Evolutionary conservation across 30 jellyfish, hydroid and myxozoan species (phyloP).

Genomic region (Chironex yamaguchii): DNA sequence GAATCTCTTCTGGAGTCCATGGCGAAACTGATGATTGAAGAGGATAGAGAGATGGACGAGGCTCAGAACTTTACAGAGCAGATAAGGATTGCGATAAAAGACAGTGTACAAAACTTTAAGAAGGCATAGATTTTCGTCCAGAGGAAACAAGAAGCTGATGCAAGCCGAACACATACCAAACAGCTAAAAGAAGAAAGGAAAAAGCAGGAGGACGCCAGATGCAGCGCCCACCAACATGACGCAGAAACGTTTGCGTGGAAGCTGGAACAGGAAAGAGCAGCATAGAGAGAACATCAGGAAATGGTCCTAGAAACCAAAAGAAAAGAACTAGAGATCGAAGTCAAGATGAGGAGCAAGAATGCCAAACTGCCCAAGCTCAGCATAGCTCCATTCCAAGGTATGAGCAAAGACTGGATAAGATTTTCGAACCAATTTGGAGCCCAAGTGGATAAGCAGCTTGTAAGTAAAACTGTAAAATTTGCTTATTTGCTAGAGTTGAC

Average conservation of each 20-base stretch:
- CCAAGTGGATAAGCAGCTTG: constrained; percentile 49
- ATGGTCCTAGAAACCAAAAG: constrained; percentile 41
- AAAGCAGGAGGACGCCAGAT: constrained; percentile 59
- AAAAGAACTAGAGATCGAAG: constrained; percentile 47
- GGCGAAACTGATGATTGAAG: too few relatives aligned
- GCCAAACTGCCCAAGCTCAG: constrained; percentile 18
- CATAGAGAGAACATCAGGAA: constrained; percentile 42
- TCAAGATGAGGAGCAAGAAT: neutral
- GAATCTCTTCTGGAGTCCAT: too few relatives aligned
- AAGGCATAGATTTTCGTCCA: too few relatives aligned
- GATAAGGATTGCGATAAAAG: too few relatives aligned
- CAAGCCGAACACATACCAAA: too few relatives aligned
- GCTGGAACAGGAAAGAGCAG: constrained; percentile 42
- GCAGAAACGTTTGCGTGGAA: constrained; percentile 5
- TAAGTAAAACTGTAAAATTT: constrained; percentile 27
- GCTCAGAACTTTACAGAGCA: too few relatives aligned
- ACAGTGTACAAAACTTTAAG: too few relatives aligned
- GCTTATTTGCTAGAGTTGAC: constrained; percentile 20
- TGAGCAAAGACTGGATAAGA: constrained; percentile 52
- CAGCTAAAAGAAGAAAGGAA: constrained; percentile 27
- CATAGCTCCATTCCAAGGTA: constrained; percentile 58
- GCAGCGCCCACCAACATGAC: constrained; percentile 15
- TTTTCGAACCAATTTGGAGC: constrained; percentile 40
- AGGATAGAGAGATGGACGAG: too few relatives aligned
- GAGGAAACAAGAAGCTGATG: too few relatives aligned